A percentile compares a stretch with the other conserved stretches of the same genome.
Conservation (phyloP, 2,888 invertebrate species). For the Reticulitermes lucifugus region DNA sequence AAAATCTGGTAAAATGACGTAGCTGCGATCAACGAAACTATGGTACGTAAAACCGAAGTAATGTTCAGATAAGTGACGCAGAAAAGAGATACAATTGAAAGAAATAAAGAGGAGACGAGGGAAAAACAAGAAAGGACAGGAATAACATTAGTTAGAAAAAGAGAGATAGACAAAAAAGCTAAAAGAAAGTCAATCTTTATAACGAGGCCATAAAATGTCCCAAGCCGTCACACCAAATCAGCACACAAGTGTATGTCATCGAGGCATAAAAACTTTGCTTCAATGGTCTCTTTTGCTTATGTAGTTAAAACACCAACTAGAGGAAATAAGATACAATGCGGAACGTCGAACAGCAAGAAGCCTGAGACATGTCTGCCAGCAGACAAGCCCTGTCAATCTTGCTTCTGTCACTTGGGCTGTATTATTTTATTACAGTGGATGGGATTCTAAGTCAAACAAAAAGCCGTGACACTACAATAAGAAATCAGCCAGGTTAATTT, state of each 20-base stretch:
- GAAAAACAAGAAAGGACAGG: slow-evolving; percentile 9
- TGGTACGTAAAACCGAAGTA: not conserved
- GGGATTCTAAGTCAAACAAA: not conserved
- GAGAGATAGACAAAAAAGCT: slow-evolving; percentile 25
- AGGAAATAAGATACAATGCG: slow-evolving; percentile 44
- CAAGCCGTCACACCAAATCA: slow-evolving; percentile 39
- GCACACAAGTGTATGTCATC: not conserved
- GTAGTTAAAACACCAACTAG: slow-evolving; percentile 41
- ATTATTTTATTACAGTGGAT: slow-evolving; percentile 24
- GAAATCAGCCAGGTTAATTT: slow-evolving; percentile 6
- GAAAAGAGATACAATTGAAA: not conserved
- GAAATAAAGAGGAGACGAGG: not conserved
- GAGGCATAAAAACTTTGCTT: not conserved
- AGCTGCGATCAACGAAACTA: too few relatives aligned
- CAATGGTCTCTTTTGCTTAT: not conserved
- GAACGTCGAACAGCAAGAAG: not conserved
- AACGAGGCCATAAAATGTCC: slow-evolving; percentile 52
- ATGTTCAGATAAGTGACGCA: not conserved
- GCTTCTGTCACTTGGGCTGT: slow-evolving; percentile 15
- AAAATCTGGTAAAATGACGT: too few relatives aligned
- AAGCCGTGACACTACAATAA: not conserved
- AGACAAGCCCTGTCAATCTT: slow-evolving; percentile 43
- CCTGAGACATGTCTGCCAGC: slow-evolving; percentile 32
- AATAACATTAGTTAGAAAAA: slow-evolving; percentile 25
- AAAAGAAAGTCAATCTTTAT: slow-evolving; percentile 44